These are phyloP conservation scores for Oxytorus armatus DNA, from an alignment of 2,888 invertebrate species.

Conservation along the genomic window DNA sequence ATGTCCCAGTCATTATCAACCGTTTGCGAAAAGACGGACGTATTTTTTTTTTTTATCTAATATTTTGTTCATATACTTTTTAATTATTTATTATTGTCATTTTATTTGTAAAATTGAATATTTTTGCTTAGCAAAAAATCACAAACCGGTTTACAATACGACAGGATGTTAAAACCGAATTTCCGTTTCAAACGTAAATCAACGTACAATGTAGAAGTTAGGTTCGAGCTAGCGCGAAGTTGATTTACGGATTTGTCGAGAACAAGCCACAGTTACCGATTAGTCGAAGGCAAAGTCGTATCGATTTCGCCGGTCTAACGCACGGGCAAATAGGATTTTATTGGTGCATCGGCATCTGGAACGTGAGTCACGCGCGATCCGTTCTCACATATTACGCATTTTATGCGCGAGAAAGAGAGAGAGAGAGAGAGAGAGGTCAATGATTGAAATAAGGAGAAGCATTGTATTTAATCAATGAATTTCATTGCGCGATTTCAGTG, in stretches of 20 bases:
- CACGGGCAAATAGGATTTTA: constrained; percentile 62
- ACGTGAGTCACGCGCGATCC: constrained; percentile 64
- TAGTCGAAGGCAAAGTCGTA: constrained; percentile 57
- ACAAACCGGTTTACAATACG: too few species aligned
- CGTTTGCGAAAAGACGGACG: too few species aligned
- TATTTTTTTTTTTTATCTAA: too few species aligned
- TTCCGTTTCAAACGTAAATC: not conserved
- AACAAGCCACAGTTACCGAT: constrained; percentile 29
- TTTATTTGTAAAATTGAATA: too few species aligned
- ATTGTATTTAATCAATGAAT: too few species aligned
- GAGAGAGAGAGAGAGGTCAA: constrained; percentile 16
- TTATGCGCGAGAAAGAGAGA: not conserved
- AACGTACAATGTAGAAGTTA: not conserved
- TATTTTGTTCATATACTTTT: too few species aligned
- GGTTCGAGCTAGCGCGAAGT: not conserved
- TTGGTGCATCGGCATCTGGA: constrained; percentile 70
- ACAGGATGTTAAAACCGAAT: not conserved
- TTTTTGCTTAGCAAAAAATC: too few species aligned
- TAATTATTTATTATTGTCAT: too few species aligned
- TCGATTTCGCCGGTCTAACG: constrained; percentile 52
- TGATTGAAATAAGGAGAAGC: constrained; percentile 17
- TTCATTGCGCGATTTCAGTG: too few species aligned
- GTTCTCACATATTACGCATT: not conserved
- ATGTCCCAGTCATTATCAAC: too few species aligned
- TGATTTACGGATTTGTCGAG: constrained; percentile 36